Evolutionary conservation across 2,113 vertebrate species (phyloP).

Genomic region (Oceanodroma tethys): DNA sequence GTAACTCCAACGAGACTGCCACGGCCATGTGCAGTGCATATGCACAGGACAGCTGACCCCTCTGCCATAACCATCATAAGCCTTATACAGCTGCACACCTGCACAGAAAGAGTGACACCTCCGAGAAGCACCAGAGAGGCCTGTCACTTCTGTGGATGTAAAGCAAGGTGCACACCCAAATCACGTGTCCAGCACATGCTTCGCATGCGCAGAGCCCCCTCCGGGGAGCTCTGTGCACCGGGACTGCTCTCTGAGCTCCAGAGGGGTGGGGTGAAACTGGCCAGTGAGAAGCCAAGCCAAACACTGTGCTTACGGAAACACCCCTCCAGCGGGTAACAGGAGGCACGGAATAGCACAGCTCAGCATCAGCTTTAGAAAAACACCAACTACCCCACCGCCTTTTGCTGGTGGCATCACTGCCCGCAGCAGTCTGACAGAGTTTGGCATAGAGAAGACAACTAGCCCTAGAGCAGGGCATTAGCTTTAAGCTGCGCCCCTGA

Average conservation of each 20-base stretch:
- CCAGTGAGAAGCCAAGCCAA: neutral
- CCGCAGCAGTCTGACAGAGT: neutral
- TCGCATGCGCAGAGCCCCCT: accelerated
- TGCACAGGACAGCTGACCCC: neutral
- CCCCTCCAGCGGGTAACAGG: neutral
- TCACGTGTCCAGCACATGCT: neutral
- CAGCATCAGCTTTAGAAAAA: neutral
- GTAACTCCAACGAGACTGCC: neutral
- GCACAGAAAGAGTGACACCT: neutral
- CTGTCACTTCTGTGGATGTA: neutral
- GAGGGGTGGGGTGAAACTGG: neutral
- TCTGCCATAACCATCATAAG: neutral
- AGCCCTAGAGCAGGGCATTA: neutral
- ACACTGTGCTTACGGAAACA: neutral
- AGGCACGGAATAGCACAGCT: neutral
- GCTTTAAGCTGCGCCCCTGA: neutral
- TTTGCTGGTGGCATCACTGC: neutral
- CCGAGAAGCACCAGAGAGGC: neutral
- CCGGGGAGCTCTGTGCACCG: neutral
- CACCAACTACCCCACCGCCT: accelerated
- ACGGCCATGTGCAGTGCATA: neutral
- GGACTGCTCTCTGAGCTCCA: neutral
- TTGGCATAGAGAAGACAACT: neutral
- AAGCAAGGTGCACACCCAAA: neutral
- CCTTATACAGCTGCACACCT: neutral